Evolutionary conservation across 2,113 vertebrate genomes (phyloP).

Genomic region (Micronycteris hirsuta): DNA sequence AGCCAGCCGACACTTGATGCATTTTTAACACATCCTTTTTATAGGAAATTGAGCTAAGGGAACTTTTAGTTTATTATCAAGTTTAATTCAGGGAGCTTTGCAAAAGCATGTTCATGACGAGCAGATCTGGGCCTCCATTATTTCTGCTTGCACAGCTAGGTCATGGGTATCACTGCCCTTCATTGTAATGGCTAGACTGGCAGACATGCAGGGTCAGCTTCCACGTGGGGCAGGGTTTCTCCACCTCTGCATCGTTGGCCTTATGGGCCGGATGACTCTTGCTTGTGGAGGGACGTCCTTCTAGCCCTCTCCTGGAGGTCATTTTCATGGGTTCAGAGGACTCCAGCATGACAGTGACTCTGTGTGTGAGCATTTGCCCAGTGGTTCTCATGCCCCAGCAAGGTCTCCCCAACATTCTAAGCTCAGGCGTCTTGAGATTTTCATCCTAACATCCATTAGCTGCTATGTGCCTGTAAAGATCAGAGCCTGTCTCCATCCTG

Average conservation of each 20-base stretch:
- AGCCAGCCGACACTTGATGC: background rate
- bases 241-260: background rate
- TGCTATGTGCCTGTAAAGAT: fast-evolving
- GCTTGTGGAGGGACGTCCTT: fast-evolving
- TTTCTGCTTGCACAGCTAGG: background rate
- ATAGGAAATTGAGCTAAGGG: background rate
- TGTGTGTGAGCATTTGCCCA: fast-evolving
- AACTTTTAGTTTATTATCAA: background rate
- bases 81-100: background rate
- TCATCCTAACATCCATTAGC: background rate
- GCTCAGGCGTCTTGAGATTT: background rate
- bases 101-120: background rate
- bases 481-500: background rate
- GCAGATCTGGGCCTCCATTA: background rate
- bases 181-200: background rate
- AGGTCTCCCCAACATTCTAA: background rate
- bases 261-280: too few species aligned
- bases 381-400: too few species aligned
- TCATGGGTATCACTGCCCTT: background rate
- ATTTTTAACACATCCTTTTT: background rate
- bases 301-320: fast-evolving
- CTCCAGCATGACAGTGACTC: fast-evolving
- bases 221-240: background rate
- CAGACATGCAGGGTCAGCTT: background rate
- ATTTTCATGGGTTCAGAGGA: too few species aligned